Base-by-base conservation (phyloP, 2,113 vertebrate species). In the Polypterus bichir region DNA sequence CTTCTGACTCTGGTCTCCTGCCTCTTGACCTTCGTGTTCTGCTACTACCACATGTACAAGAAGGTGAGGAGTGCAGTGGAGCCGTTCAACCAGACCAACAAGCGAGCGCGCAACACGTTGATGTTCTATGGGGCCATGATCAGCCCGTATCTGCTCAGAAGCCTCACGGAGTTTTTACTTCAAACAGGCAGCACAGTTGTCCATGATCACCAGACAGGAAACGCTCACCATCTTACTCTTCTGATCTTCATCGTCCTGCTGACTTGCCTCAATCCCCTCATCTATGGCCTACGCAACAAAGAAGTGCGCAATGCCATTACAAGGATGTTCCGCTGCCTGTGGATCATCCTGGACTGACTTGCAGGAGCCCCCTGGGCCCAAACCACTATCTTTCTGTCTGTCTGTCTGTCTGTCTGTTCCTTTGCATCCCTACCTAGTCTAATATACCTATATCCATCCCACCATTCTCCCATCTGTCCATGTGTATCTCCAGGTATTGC, bases 251-350 rank as follows among this genome's bases (percentile, higher is more conserved):
- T 77, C 2, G 8, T 76, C 2, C 67, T 81, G 53, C 74, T 73
- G 0, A 78, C 78, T 4, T 77, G 73, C 60, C 67, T 81, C 51
- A 80, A 83, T 66, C 81, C 79, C n/a, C n/a, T n/a, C n/a, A n/a
- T n/a, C n/a, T n/a, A n/a, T n/a, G n/a, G n/a, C n/a, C n/a, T n/a
- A n/a, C 3, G 68, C 44, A 77, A 73, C 71, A 52, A 3, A 52
- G 78, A 81, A 61, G 66, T 71, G 54, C 62, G 72, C 8, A 46
- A 4, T n/a, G 63, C 48, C 46, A 51, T 74, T 45, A 9, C n/a
- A n/a, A n/a, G n/a, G n/a, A n/a, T n/a, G n/a, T n/a, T n/a, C n/a
- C n/a, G n/a, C n/a, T n/a, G n/a, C n/a, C n/a, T n/a, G n/a, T n/a
- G n/a, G n/a, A n/a, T n/a, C n/a, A n/a, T n/a, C n/a, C n/a, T n/a